Evolutionary conservation across 2,888 invertebrate genomes (phyloP).

Genomic region (Dynastes grantii): DNA sequence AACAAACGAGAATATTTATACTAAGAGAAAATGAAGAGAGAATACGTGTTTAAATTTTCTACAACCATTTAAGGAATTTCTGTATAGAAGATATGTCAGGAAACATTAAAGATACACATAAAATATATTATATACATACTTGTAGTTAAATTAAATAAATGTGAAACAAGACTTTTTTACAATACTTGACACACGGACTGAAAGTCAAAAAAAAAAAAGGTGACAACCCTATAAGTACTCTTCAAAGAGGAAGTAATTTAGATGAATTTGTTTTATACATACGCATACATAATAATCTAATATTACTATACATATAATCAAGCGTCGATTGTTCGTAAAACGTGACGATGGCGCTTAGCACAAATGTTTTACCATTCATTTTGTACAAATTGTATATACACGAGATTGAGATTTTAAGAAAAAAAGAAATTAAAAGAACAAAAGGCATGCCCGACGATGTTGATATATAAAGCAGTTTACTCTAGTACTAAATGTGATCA

Average conservation of each 20-base stretch:
- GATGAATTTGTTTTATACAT: conserved; percentile 43
- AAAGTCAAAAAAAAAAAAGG: conserved; percentile 27
- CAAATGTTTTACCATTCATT: conserved; percentile 34
- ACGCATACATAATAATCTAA: conserved; percentile 15
- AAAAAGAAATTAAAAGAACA: conserved; percentile 52
- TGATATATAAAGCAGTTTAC: conserved; percentile 62
- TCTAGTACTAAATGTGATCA: conserved; percentile 65
- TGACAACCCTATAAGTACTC: not conserved
- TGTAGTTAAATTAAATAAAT: conserved; percentile 13
- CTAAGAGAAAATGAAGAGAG: conserved; percentile 14
- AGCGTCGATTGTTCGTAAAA: conserved; percentile 12
- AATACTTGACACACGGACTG: conserved; percentile 27
- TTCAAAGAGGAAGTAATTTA: conserved; percentile 16
- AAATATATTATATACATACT: conserved; percentile 17
- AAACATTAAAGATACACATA: conserved; percentile 22
- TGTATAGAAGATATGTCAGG: conserved; percentile 17
- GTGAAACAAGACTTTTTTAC: conserved; percentile 38
- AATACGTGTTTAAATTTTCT: conserved; percentile 51
- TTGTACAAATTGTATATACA: conserved; percentile 55
- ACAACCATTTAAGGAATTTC: conserved; percentile 51
- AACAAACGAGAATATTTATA: conserved; percentile 26
- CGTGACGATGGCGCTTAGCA: conserved; percentile 34
- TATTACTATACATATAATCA: conserved; percentile 33
- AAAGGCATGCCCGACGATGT: not conserved
- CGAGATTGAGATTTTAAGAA: conserved; percentile 31